phyloP scores from a whole-genome alignment of 2,113 vertebrate species.

The Pseudorasbora parva region DNA sequence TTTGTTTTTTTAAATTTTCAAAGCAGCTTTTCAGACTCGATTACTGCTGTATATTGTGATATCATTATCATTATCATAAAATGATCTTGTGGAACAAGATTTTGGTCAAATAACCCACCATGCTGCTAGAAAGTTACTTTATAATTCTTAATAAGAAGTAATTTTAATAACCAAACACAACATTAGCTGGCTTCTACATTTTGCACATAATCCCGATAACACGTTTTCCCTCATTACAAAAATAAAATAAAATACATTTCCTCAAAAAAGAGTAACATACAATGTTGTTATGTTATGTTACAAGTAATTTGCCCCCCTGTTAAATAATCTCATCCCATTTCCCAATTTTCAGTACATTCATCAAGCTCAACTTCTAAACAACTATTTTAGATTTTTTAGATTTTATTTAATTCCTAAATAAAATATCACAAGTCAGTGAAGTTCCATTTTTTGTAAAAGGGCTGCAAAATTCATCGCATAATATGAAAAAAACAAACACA shows the following conservation, averaged over 20 bases:
- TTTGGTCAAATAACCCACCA: neutral
- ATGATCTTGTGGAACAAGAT: too few species aligned
- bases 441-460: neutral
- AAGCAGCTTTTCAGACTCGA: neutral
- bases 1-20: neutral
- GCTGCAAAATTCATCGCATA: neutral
- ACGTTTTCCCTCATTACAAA: neutral
- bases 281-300: too few species aligned
- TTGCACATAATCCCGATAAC: neutral
- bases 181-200: neutral
- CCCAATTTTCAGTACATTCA: neutral
- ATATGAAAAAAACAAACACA: too few species aligned
- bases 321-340: neutral
- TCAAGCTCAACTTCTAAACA: slow-evolving; percentile 1
- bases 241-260: too few species aligned
- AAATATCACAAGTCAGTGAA: neutral
- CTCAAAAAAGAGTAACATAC: too few species aligned
- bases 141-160: neutral
- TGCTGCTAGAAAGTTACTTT: neutral
- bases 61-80: too few species aligned
- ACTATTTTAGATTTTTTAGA: neutral
- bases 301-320: neutral
- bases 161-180: neutral
- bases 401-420: neutral
- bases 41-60: neutral